phyloP scores from a whole-genome alignment of 2,797 vertebrate species.

The Sebastolobus alascanus region DNA sequence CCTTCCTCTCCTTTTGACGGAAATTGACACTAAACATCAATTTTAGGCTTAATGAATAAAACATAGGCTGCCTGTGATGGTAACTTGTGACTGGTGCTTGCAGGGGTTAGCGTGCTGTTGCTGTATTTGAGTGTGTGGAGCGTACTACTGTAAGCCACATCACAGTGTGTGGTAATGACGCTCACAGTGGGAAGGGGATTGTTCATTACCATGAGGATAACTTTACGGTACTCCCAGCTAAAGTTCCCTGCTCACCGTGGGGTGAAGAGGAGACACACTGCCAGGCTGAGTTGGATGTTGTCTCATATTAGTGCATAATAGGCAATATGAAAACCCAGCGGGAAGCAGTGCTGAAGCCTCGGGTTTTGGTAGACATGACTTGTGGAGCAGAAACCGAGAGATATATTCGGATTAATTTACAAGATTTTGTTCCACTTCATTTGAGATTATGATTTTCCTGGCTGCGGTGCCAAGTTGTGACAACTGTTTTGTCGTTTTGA shows the following conservation, averaged over 20 bases:
- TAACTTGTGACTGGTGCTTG: conserved; percentile 27
- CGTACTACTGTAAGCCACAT: conserved; percentile 37
- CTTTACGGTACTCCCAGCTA: conserved; percentile 42
- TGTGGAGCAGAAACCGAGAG: not conserved
- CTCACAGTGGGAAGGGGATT: conserved; percentile 59
- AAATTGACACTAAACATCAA: conserved; percentile 49
- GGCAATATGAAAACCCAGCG: conserved; percentile 60
- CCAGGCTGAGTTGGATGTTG: conserved; percentile 41
- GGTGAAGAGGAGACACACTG: conserved; percentile 36
- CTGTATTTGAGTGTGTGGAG: conserved; percentile 31
- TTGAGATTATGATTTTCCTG: conserved; percentile 38
- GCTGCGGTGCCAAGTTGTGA: conserved; percentile 24
- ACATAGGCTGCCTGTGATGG: conserved; percentile 41
- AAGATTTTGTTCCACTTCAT: conserved; percentile 58
- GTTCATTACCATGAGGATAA: conserved; percentile 70
- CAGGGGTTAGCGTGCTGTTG: conserved; percentile 24
- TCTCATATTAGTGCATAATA: conserved; percentile 60
- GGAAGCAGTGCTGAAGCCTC: conserved; percentile 37
- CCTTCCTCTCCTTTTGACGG: conserved; percentile 21
- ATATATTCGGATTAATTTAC: conserved; percentile 38
- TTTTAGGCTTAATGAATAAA: conserved; percentile 62
- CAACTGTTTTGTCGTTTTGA: conserved; percentile 45
- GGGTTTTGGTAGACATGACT: conserved; percentile 5
- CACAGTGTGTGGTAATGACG: conserved; percentile 65
- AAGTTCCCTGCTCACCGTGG: conserved; percentile 28